Conservation (phyloP, 2,113 vertebrate species). For the Corynorhinus townsendii region DNA sequence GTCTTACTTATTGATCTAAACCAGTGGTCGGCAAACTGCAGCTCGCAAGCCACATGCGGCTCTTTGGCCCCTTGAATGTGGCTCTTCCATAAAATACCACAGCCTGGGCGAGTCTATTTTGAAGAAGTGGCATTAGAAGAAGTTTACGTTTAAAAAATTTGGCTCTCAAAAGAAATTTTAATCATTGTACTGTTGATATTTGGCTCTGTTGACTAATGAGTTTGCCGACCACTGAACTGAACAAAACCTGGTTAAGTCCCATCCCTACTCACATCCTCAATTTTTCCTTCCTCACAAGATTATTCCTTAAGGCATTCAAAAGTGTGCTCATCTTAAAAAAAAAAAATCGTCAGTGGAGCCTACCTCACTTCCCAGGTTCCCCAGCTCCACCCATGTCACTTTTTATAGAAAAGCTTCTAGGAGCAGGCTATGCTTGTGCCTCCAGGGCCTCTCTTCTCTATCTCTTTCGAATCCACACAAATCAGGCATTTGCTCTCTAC, state of each 20-base stretch:
- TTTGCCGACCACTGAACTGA: too few relatives aligned
- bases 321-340: background rate
- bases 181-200: too few relatives aligned
- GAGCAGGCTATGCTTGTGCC: background rate
- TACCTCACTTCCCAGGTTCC: background rate
- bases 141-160: too few relatives aligned
- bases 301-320: background rate
- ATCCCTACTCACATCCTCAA: background rate
- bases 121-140: too few relatives aligned
- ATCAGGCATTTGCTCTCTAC: background rate
- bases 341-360: background rate
- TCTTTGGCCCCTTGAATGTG: too few relatives aligned
- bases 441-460: background rate
- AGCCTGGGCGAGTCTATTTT: too few relatives aligned
- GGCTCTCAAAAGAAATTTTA: too few relatives aligned
- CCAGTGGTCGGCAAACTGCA: too few relatives aligned
- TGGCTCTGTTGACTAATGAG: too few relatives aligned
- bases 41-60: too few relatives aligned
- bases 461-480: background rate
- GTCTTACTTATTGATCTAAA: background rate
- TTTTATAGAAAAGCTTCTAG: background rate
- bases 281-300: background rate
- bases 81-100: too few relatives aligned
- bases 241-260: background rate
- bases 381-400: background rate